Evolutionary conservation across 2,888 invertebrate genomes (phyloP).

Genomic region (Lottia scabra): DNA sequence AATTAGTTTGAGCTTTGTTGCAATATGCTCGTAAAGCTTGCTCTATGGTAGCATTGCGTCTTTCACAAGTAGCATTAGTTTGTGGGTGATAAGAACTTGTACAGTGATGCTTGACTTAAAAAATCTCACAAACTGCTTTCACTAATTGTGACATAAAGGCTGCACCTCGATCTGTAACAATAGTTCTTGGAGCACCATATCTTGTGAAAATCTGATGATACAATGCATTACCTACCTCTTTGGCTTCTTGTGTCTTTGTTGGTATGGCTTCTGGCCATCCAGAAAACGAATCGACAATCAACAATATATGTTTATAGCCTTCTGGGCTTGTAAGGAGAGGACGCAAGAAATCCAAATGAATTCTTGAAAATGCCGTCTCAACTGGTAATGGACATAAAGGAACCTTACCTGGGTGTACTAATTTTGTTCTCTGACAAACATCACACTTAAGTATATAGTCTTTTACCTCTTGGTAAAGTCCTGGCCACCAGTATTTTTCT

Average conservation of each 20-base stretch:
- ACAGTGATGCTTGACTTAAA: too few relatives aligned
- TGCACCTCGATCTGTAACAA: too few relatives aligned
- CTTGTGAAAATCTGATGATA: conserved; percentile 18
- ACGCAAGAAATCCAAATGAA: conserved; percentile 11
- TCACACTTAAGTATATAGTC: conserved; percentile 11
- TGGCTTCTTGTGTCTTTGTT: conserved; percentile 10
- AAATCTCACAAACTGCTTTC: too few relatives aligned
- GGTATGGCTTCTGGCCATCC: conserved; percentile 18
- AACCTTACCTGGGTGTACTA: background rate
- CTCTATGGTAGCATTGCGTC: conserved; percentile 18
- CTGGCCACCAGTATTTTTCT: conserved; percentile 17
- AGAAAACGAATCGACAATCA: too few relatives aligned
- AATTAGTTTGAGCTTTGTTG: conserved; percentile 4
- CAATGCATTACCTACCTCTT: conserved; percentile 12
- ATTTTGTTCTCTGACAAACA: conserved; percentile 10
- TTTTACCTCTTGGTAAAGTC: conserved; percentile 12
- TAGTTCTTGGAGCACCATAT: conserved; percentile 18
- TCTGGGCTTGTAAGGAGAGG: background rate
- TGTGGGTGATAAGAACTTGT: too few relatives aligned
- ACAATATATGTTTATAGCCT: conserved; percentile 9
- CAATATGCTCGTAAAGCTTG: conserved; percentile 23
- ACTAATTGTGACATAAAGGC: too few relatives aligned
- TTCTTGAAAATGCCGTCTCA: too few relatives aligned
- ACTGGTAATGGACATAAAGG: too few relatives aligned
- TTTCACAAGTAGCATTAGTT: too few relatives aligned